Percentiles rank a stretch among this genome's conserved stretches.
phyloP scores from a whole-genome alignment of 2,888 invertebrate species.

The Resseliella maxima region DNA sequence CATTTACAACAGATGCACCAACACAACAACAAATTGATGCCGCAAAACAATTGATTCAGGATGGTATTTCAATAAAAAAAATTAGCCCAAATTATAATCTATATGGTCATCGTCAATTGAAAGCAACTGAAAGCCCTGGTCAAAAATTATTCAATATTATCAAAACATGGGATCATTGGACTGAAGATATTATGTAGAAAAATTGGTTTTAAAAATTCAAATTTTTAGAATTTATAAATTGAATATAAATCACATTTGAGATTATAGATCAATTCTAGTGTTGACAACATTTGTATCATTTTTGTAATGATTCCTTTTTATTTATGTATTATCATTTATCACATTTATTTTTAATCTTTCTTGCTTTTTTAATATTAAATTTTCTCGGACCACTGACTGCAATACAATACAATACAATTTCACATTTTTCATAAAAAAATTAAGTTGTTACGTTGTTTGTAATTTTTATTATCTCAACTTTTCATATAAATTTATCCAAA shows the following conservation, averaged over 20 bases:
- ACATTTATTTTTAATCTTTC: too few species aligned
- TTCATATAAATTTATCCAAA: neutral
- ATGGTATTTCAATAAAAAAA: constrained; percentile 74
- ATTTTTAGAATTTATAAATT: neutral
- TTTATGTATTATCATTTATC: too few species aligned
- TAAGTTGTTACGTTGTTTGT: neutral
- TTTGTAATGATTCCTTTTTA: neutral
- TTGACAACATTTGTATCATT: neutral
- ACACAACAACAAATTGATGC: constrained; percentile 71
- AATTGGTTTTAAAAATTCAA: neutral
- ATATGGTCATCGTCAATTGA: constrained; percentile 76
- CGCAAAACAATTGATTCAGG: constrained; percentile 72
- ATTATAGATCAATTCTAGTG: neutral
- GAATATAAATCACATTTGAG: neutral
- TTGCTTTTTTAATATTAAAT: neutral
- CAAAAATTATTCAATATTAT: constrained; percentile 74
- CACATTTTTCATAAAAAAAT: neutral
- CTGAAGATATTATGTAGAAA: neutral
- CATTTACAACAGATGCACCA: constrained; percentile 71
- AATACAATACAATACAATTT: neutral
- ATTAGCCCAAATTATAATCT: constrained; percentile 75
- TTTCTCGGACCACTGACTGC: neutral
- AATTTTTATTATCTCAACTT: neutral
- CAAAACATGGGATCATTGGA: constrained; percentile 76
- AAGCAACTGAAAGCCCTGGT: constrained; percentile 77